Evolutionary conservation across 2,797 vertebrate genomes (phyloP), one percentile per base, ranked within the genome.

Genomic region (Sebastes itinus): DNA sequence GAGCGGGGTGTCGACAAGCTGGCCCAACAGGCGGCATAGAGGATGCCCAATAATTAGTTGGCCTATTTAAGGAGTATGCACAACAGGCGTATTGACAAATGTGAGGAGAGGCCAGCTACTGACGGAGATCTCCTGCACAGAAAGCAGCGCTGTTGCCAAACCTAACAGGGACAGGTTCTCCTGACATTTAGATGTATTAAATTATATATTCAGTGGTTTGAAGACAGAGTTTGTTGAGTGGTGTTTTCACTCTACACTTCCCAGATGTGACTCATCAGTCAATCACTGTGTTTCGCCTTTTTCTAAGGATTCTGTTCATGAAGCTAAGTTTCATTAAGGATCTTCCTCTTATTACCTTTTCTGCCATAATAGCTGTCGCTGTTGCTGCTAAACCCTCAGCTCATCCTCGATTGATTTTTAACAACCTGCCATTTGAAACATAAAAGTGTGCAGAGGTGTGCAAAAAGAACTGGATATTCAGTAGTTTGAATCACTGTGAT

Each of bases 41-140:
- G 52, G 75, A 89, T 55, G 38, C 38, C 54, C 81, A 75, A 88
- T 84, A 85, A 92, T 82, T 84, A 88, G 76, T 67, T 58, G 72
- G 66, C 72, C 78, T 79, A 60, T 86, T 86, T 85, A 84, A 77
- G 74, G 33, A 70, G 59, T 62, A 68, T 76, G 75, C 82, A 84
- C 78, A 84, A 81, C 76, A 84, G 74, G 61, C 71, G 28, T 85
- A 86, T 84, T 86, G 83, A 86, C 82, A 70, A 78, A 87, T 68
- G 70, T 54, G 59, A 66, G n/a, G 61, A 75, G 64, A 77, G 78
- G 76, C 73, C 71, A 84, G 68, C 61, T 35, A 64, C 56, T 79
- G 78, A 80, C 80, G 28, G 80, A 65, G 65, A 33, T 61, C 78
- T 65, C 72, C 79, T 64, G 82, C 70, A 56, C 56, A 71, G 67